Evolutionary conservation across 2,888 invertebrate genomes (phyloP).

Genomic region (Myathropa florea): DNA sequence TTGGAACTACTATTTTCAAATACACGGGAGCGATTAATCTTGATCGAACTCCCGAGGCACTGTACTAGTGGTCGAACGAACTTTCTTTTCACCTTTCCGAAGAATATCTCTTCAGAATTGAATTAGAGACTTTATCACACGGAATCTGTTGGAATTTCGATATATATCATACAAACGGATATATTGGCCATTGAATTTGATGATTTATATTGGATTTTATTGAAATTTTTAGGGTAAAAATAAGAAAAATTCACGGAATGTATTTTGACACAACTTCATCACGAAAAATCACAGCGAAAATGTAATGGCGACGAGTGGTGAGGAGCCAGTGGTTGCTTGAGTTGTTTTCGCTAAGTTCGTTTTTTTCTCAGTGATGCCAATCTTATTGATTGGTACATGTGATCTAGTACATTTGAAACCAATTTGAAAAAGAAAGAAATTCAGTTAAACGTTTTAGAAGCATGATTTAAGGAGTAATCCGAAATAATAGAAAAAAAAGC

Average conservation of each 20-base stretch:
- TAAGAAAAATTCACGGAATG: conserved; percentile 55
- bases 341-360: conserved; percentile 48
- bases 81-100: conserved; percentile 51
- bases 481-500: too few species aligned
- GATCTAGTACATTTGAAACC: background rate
- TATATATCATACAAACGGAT: conserved; percentile 2
- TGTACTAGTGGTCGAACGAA: conserved; percentile 32
- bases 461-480: too few species aligned
- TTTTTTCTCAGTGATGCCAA: conserved; percentile 35
- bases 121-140: conserved; percentile 35
- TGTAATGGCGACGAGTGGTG: conserved; percentile 60
- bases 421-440: background rate
- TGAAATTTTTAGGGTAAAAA: conserved; percentile 39
- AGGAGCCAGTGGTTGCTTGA: conserved; percentile 53
- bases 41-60: conserved; percentile 68
- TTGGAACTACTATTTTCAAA: conserved; percentile 37
- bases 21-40: conserved; percentile 57
- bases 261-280: conserved; percentile 68
- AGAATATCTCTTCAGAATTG: conserved; percentile 40
- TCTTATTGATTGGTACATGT: background rate
- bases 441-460: background rate
- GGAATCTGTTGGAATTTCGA: conserved; percentile 1
- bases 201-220: conserved; percentile 21
- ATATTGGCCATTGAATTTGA: conserved; percentile 38
- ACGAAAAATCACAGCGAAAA: conserved; percentile 69